A percentile compares a stretch with the other conserved stretches of the same genome.
These are phyloP conservation scores for Lottia gigantea DNA, from an alignment of 2,888 invertebrate species.

Conservation along the genomic window DNA sequence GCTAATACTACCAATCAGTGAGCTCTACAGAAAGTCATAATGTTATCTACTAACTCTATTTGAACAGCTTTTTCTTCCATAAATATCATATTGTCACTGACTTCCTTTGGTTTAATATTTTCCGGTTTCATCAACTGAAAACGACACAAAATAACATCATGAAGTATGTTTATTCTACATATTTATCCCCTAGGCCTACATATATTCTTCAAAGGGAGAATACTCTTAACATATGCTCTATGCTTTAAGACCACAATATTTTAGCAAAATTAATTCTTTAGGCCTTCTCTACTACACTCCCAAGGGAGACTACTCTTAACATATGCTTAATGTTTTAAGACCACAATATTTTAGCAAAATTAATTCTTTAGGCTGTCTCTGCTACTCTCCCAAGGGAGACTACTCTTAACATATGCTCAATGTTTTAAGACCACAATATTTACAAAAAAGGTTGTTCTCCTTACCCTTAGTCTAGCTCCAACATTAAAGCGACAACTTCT, in stretches of 20 bases:
- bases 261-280: too few relatives aligned
- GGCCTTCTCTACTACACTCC: too few relatives aligned
- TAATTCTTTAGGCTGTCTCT: too few relatives aligned
- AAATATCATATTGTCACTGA: conserved; percentile 55
- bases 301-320: background rate
- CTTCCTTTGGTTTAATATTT: conserved; percentile 46
- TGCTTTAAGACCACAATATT: too few relatives aligned
- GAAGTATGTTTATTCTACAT: background rate
- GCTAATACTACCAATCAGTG: too few relatives aligned
- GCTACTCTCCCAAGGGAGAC: too few relatives aligned
- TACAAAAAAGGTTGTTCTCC: background rate
- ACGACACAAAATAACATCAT: background rate
- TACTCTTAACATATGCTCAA: too few relatives aligned
- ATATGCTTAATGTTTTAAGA: too few relatives aligned
- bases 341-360: too few relatives aligned
- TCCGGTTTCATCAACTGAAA: conserved; percentile 56
- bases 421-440: too few relatives aligned
- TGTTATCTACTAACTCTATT: conserved; percentile 55
- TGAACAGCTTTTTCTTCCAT: conserved; percentile 51
- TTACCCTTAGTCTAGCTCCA: conserved; percentile 63
- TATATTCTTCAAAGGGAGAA: background rate
- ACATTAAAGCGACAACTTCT: conserved; percentile 63
- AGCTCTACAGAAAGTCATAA: too few relatives aligned
- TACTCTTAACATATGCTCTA: too few relatives aligned
- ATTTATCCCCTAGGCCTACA: background rate